Evolutionary conservation across 2,888 invertebrate species (phyloP), one percentile per base, ranked within the genome.

Genomic region (Thecophora atra): DNA sequence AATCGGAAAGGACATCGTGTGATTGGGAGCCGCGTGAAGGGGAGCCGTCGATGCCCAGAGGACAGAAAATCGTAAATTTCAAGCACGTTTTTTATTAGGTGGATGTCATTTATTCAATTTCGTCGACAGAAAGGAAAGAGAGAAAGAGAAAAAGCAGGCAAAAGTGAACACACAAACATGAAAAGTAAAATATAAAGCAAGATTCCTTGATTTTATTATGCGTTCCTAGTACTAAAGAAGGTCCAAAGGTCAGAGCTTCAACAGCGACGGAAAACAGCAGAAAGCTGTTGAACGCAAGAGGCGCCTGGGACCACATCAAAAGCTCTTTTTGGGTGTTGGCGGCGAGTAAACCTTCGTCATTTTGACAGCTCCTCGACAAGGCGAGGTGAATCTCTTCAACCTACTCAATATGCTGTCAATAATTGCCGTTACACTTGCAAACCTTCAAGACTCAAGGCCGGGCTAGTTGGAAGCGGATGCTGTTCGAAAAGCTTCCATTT

Each of bases 41-140:
- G 44, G 13, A 44, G 13, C 13, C 47, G 17, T 5, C 11, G 28
- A 21, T 26, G 52, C 30, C 51, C 66, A 66, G 51, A 66, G 66
- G 67, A 19, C 56, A 67, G 26, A 30, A 69, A 69, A 76, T 77
- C 72, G 72, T 42, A 72, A 75, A 78, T 78, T 78, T 74, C 75
- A 76, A 76, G 75, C 78, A 78, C 78, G 77, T 78, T 77, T 78
- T 77, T 77, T 76, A 78, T 77, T 75, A 76, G 74, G 77, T 73
- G 73, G 73, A 77, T 75, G 77, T 77, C 76, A 77, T 77, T 76
- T 69, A 62, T 69, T 69, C 69, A 69, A 69, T 69, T 62, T 58
- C 42, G 58, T 42, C 28, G 21, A 21, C 17, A 60, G 37, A 21
- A 26, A 24, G 17, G 13, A 60, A 54, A 21, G 26, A 65, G 15